Evolutionary conservation across 2,888 invertebrate species (phyloP), one percentile per base, ranked within the genome.

Genomic region (Heliconius erato): DNA sequence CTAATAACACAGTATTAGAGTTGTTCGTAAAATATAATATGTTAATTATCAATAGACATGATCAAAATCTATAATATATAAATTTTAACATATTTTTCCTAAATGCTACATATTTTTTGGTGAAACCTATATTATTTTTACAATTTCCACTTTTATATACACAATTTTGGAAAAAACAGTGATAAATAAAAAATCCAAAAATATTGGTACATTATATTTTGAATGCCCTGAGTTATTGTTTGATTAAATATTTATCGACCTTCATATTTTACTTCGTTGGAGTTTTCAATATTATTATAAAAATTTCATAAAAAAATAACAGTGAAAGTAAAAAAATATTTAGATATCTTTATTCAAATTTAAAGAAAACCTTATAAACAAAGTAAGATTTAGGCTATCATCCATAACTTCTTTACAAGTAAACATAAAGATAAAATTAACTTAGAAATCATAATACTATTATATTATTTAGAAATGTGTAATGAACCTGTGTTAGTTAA

Each of bases 131-230:
- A n/a, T 63, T 76, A n/a, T 76, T 76, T 76, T 63, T 76, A 76
- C 63, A 26, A 63, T 76, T 76, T 76, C 63, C 76, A 76, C 76
- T 76, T 76, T 76, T 76, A 76, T 76, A 76, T 59, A 1, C 23
- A 16, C 16, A 63, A 40, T 63, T 76, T 76, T 76, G 54, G n/a
- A 76, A 59, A 35, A 76, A 63, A 76, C 9, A 74, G 26, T 26
- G 23, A 76, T 6, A 11, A 35, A 35, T 63, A 35, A 35, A 32
- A 19, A 32, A 32, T 12, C 3, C 9, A 35, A 76, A 35, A 63
- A 35, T 49, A 74, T 40, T 67, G 5, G 28, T 28, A 16, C 14
- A 26, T 65, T 16, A 14, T 2, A 16, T 67, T 16, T 26, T 26
- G 26, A 28, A 26, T 16, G 11, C n/a, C 63, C 26, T 19, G 26